Evolutionary conservation across 2,888 invertebrate genomes (phyloP).

Genomic region (Zygothrica quintamaculata): DNA sequence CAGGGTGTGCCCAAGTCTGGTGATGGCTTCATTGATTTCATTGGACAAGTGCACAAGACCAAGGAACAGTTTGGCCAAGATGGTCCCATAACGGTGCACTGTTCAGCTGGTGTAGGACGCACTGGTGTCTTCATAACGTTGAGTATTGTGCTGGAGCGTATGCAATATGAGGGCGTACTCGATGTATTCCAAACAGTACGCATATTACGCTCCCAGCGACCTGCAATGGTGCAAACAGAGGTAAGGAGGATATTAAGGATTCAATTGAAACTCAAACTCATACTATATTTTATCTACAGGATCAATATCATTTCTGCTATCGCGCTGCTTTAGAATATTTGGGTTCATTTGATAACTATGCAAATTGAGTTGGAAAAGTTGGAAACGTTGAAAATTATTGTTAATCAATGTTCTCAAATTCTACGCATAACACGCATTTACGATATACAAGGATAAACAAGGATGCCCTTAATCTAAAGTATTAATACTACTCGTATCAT

Average conservation of each 20-base stretch:
- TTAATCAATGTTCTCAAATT: slow-evolving; percentile 24
- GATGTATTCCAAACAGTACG: slow-evolving; percentile 99
- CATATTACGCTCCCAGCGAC: slow-evolving; percentile 98
- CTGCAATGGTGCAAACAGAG: slow-evolving; percentile 99
- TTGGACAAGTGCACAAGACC: slow-evolving; percentile 99
- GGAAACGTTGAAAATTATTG: slow-evolving; percentile 6
- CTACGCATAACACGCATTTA: slow-evolving; percentile 77
- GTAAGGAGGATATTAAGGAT: slow-evolving; percentile 85
- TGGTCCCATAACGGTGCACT: slow-evolving; percentile 99
- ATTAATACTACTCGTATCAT: slow-evolving; percentile 54
- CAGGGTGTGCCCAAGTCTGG: slow-evolving; percentile 99
- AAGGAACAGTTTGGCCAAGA: slow-evolving; percentile 99
- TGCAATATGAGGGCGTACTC: slow-evolving; percentile 99
- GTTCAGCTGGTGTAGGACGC: slow-evolving; percentile 99
- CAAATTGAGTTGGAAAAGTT: slow-evolving; percentile 88
- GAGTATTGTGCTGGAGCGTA: slow-evolving; percentile 98
- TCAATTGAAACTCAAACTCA: neutral
- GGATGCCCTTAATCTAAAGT: slow-evolving; percentile 72
- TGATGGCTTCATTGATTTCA: slow-evolving; percentile 99
- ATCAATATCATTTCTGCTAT: slow-evolving; percentile 99
- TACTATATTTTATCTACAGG: slow-evolving; percentile 86
- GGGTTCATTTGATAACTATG: slow-evolving; percentile 98
- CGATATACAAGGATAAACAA: slow-evolving; percentile 64
- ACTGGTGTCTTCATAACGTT: slow-evolving; percentile 99
- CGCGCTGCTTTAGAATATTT: slow-evolving; percentile 99